Evolutionary conservation across 2,888 invertebrate species (phyloP), one percentile per base, ranked within the genome.

Genomic region (Drosophila pseudotalamancana): DNA sequence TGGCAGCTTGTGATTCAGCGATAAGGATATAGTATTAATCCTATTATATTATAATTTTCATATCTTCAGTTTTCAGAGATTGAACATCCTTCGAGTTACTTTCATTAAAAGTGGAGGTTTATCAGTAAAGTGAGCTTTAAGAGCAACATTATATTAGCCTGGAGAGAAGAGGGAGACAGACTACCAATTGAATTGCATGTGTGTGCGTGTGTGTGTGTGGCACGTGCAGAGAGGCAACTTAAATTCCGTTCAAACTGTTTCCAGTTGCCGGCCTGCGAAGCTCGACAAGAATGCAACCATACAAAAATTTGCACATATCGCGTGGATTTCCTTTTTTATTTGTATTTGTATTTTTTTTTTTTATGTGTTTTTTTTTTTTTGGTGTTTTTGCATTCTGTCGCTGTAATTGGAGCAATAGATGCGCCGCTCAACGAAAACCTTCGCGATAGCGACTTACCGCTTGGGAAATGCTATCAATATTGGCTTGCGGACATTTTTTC

Each of bases 391-490:
- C 16, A 25, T 31, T 18, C 25, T 54, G 18, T 45, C 49, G 25
- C 43, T 46, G 74, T 83, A 78, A 82, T 82, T 82, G 83, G 60
- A 69, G 78, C 81, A 75, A 79, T 82, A 76, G 82, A 72, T 66
- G 53, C 14, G 19, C 31, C 31, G 11, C 46, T 19, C 18, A 6
- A 8, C n/a, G n/a, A 8, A 35, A 37, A n/a, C 34, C 19, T n/a
- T 6, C 27, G 18, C 48, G 18, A 27, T 31, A 59, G 19, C 27
- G 49, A 54, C 55, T 54, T 45, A 12, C 54, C 63, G 48, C 62
- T 53, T 43, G 76, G 80, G 80, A 66, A 61, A 75, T 65, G 77
- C 81, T 77, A 82, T 82, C 82, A 84, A 81, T 82, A 81, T 81
- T 84, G 84, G 77, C 70, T 65, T 40, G 54, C 72, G 74, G 63